Evolutionary conservation across 2,113 vertebrate genomes (phyloP).

Genomic region (Protomyctophum bolini): DNA sequence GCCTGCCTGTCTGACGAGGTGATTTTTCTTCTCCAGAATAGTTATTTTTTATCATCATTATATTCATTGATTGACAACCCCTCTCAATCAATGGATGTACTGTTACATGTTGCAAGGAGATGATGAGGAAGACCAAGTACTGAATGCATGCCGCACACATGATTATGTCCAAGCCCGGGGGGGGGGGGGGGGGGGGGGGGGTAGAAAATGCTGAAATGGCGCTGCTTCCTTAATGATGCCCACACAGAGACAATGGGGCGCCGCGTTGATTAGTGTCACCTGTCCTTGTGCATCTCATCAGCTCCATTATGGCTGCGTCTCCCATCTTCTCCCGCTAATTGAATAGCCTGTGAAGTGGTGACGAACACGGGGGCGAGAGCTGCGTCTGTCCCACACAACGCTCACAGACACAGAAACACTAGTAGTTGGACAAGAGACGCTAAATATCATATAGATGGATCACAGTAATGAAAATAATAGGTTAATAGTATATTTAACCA

Average conservation of each 20-base stretch:
- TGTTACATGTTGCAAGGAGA: slow-evolving; percentile 46
- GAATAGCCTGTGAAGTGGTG: slow-evolving; percentile 75
- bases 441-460: slow-evolving; percentile 49
- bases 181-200: slow-evolving; percentile 46
- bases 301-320: slow-evolving; percentile 71
- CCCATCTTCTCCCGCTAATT: slow-evolving; percentile 71
- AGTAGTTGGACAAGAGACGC: slow-evolving; percentile 44
- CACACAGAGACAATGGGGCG: slow-evolving; percentile 73
- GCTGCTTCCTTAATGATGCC: slow-evolving; percentile 70
- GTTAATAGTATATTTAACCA: too few relatives aligned
- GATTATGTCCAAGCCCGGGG: slow-evolving; percentile 47
- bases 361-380: slow-evolving; percentile 58
- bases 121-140: slow-evolving; percentile 16
- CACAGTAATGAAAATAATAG: background rate
- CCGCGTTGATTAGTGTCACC: slow-evolving; percentile 77
- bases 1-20: too few relatives aligned
- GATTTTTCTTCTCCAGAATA: too few relatives aligned
- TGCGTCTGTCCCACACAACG: slow-evolving; percentile 60
- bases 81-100: slow-evolving; percentile 29
- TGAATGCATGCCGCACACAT: slow-evolving; percentile 38
- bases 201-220: slow-evolving; percentile 48
- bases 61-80: background rate
- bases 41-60: background rate
- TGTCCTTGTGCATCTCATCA: slow-evolving; percentile 79
- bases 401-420: slow-evolving; percentile 48